These are phyloP conservation scores for Acanthornis magna DNA, from an alignment of 2,797 vertebrate genomes.

Conservation along the genomic window DNA sequence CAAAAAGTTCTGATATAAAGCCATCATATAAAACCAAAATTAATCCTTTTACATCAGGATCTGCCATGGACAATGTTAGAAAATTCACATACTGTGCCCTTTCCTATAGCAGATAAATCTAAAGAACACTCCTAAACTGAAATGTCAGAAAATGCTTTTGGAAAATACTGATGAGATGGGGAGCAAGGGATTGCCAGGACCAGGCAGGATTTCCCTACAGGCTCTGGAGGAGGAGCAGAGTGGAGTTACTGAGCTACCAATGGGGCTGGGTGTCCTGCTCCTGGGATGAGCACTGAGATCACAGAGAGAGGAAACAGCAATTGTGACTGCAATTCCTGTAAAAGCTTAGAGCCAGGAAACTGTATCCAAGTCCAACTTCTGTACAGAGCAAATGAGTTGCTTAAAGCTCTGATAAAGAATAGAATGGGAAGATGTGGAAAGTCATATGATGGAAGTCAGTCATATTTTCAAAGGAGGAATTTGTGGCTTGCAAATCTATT, in stretches of 20 bases:
- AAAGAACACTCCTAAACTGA: not conserved
- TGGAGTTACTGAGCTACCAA: not conserved
- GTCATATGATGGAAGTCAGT: not conserved
- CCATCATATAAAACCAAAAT: not conserved
- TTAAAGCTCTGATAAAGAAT: not conserved
- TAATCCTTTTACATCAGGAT: not conserved
- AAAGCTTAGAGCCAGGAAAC: not conserved
- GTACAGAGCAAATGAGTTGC: not conserved
- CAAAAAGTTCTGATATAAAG: not conserved
- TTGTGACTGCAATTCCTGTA: not conserved
- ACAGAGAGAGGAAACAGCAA: not conserved
- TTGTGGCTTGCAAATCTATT: not conserved
- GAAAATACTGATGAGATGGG: not conserved
- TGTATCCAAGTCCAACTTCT: not conserved
- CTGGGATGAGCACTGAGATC: not conserved
- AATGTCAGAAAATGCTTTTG: not conserved
- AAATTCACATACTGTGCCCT: not conserved
- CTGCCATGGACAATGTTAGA: not conserved
- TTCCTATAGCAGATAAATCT: not conserved
- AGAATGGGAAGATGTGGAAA: not conserved
- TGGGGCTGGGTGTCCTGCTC: fast-evolving
- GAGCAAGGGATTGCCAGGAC: not conserved
- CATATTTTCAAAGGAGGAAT: not conserved
- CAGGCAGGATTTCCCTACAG: not conserved
- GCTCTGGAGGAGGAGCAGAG: not conserved